Base-by-base conservation (phyloP, 2,888 invertebrate species). In the Tribolium freemani region DNA sequence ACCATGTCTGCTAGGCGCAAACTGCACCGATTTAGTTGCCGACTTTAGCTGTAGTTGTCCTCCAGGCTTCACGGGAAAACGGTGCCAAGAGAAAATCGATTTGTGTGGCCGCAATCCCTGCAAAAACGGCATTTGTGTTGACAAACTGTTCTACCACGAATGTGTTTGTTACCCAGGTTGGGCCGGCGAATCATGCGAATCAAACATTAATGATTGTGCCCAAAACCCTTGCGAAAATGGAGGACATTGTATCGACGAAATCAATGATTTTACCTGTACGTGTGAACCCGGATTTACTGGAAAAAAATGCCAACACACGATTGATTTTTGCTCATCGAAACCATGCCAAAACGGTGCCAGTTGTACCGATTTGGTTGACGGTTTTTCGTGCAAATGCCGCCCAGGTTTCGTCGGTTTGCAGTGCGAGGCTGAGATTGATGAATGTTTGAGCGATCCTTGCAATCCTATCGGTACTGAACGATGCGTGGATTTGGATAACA, bases 241-340 rank as follows among this genome's bases (percentile, higher is more conserved):
- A 38, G 99, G 97, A 0, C 93, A 93, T 76, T 99, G 99, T 85
- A 91, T 94, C 26, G 98, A 99, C 83, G 88, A 93, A 72, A 91
- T 96, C 2, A 91, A 96, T 80, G 96, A 93, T 63, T 97, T 91
- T 80, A 91, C 91, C 31, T 98, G 98, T 83, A 93, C 92, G 63
- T 98, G 98, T 84, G 96, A 97, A 84, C 91, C 95, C n/a, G 98
- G 97, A 0, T 98, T 93, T 83, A 96, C 97, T 1, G 98, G 98
- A 50, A 95, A 96, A 84, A 91, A 92, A 79, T 98, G 97, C 84
- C 97, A 98, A 83, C 97, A 97, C 82, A 92, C 94, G 0, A 93
- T 97, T 71, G 97, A 98, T 83, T 96, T 97, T 81, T 98, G 98
- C 82, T 91, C 93, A 16, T 93, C 94, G 0, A 89, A 92, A 74